Evolutionary conservation across 2,888 invertebrate species (phyloP).

Genomic region (Lysandra bellargus): DNA sequence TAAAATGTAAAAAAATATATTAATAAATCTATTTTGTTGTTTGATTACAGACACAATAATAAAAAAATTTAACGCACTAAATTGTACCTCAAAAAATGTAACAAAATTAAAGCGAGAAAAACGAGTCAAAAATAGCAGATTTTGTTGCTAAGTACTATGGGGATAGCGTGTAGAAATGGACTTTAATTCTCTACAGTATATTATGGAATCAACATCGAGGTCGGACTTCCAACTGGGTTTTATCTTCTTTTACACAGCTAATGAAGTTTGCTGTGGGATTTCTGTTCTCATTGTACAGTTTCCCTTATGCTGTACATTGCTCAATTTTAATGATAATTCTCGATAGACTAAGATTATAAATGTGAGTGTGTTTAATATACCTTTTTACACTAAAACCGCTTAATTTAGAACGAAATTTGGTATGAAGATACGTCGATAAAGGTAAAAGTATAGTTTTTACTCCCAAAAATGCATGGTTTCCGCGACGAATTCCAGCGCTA

Average conservation of each 20-base stretch:
- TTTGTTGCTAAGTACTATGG: background rate
- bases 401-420: too few relatives aligned
- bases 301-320: background rate
- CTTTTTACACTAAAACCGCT: background rate
- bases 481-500: too few relatives aligned
- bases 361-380: background rate
- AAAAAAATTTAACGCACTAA: too few relatives aligned
- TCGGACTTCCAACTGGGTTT: constrained; percentile 16
- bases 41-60: too few relatives aligned
- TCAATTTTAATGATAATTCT: background rate
- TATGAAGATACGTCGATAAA: background rate
- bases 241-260: constrained; percentile 45
- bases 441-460: background rate
- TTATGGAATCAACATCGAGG: constrained; percentile 9
- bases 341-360: background rate
- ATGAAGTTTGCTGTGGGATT: constrained; percentile 50
- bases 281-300: constrained; percentile 34
- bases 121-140: background rate
- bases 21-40: too few relatives aligned
- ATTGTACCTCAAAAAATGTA: too few relatives aligned
- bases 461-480: background rate
- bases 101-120: too few relatives aligned
- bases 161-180: background rate
- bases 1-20: too few relatives aligned
- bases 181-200: constrained; percentile 9